Evolutionary conservation across 2,113 vertebrate genomes (phyloP), one percentile per base, ranked within the genome.

Genomic region (Girardinichthys multiradiatus): DNA sequence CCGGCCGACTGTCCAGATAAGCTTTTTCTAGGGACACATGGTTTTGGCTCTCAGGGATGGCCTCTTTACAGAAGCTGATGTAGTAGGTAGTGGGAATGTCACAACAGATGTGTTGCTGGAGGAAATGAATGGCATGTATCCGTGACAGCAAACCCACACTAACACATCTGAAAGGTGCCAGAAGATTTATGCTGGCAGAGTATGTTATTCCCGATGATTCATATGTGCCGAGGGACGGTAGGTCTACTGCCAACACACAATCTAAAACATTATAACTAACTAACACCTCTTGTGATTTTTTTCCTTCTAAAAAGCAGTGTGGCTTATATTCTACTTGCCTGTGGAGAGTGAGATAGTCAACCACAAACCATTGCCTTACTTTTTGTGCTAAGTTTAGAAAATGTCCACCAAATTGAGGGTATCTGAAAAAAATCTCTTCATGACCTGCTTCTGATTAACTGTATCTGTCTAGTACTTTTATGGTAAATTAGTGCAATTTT

Each of bases 171-270:
- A 61, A 48, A 77, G 48, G 69, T 84, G 76, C 45, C 63, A 67
- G 70, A 74, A 57, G 54, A 86, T 87, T 86, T 84, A 86, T 65
- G 48, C 73, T 76, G 54, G 79, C 30, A 45, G 79, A 70, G 45
- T 74, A 68, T 67, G 57, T 57, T 76, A 67, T 75, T 59, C 57
- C 70, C 64, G 57, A 48, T 89, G 84, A 89, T 77, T 90, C 72
- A 86, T 65, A 64, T 61, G 29, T 75, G 37, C 72, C 59, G 30
- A 77, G 64, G 57, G 57, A 59, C 66, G 72, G 45, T 24, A 68
- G 70, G 58, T 64, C 63, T 30, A 9, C 69, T 77, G 42, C 68
- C 54, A 48, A 57, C 61, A 79, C 61, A 74, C 62, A 79, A 61
- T 70, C n/a, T 69, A 57, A 30, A 76, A 74, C 62, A 86, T 74